Base-by-base conservation (phyloP, 64 coral and sea anemone species). In the Acropora yongei region DNA sequence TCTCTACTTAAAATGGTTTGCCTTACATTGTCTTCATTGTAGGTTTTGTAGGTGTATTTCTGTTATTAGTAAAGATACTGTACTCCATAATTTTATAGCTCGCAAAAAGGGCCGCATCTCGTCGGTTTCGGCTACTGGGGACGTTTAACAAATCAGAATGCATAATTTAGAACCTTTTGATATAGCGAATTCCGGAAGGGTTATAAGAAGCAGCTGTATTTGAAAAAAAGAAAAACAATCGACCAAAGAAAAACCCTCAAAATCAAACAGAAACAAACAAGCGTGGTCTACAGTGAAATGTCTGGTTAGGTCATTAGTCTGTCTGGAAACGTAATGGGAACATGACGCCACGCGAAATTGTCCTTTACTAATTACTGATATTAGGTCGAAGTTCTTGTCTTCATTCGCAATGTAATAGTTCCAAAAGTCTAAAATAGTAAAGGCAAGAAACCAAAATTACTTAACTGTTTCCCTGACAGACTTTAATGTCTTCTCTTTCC, bases 401-500 rank as follows among this genome's bases (percentile, higher is more conserved):
- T 63, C 58, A 63, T 63, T 63, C 58, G 14, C 58, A 63, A 63
- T 63, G 58, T 63, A 63, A 63, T 63, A 63, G 58, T 63, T 63
- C 58, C 58, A 63, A 2, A 63, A 63, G 58, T 63, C 58, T 63
- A 63, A 63, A 63, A 16, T 63, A 63, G 58, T 63, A 63, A 63
- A 13, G 58, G 58, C 58, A 73, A 73, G 39, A 73, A 73, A 73
- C 69, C 2, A 0, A 82, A 82, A 72, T 75, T 88, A 88, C 86
- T 0, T 50, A 49, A 88, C 86, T 16, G 39, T 88, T 75, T 77
- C 41, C 30, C 30, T 30, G 30, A 30, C 30, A 30, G 30, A 30
- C 30, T 30, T 30, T 30, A 30, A 30, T 30, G 30, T 30, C 30
- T 30, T 30, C 30, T 30, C 30, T 0, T 30, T 30, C 0, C 30